phyloP scores from a whole-genome alignment of 2,888 invertebrate species.

The Sphinx pinastri region DNA sequence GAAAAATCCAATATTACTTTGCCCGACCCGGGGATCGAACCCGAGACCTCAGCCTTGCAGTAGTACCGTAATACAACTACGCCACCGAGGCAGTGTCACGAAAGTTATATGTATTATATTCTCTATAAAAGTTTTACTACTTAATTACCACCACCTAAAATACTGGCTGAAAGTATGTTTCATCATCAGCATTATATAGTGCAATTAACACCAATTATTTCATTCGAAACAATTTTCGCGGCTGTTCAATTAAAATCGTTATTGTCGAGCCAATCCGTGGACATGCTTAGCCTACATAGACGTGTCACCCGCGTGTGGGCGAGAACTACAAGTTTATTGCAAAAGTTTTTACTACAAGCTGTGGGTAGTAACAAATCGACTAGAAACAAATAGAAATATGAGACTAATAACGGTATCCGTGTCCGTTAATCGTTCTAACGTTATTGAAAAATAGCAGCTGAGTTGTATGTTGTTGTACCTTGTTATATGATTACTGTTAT shows the following conservation, averaged over 20 bases:
- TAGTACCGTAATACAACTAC: too few relatives aligned
- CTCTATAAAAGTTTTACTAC: neutral
- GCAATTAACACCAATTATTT: slow-evolving; percentile 32
- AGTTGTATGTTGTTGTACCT: too few relatives aligned
- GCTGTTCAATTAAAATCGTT: slow-evolving; percentile 36
- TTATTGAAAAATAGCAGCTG: slow-evolving; percentile 15
- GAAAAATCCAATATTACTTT: too few relatives aligned
- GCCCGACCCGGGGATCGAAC: too few relatives aligned
- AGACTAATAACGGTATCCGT: slow-evolving; percentile 7
- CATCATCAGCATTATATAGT: neutral
- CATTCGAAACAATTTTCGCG: slow-evolving; percentile 37
- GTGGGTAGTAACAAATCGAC: slow-evolving; percentile 23
- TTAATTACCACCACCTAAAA: neutral
- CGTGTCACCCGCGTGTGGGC: slow-evolving; percentile 36
- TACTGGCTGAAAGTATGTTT: neutral
- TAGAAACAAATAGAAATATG: slow-evolving; percentile 8
- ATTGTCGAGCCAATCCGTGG: slow-evolving; percentile 36
- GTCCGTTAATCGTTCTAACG: neutral
- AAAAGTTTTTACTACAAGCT: slow-evolving; percentile 38
- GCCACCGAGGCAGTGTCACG: too few relatives aligned
- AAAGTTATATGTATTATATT: too few relatives aligned
- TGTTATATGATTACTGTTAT: neutral
- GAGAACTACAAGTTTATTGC: slow-evolving; percentile 42
- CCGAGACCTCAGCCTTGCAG: too few relatives aligned
- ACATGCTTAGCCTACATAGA: slow-evolving; percentile 40